Conservation (phyloP, 1,140 invertebrate species). For the Calliopsis andreniformis region DNA sequence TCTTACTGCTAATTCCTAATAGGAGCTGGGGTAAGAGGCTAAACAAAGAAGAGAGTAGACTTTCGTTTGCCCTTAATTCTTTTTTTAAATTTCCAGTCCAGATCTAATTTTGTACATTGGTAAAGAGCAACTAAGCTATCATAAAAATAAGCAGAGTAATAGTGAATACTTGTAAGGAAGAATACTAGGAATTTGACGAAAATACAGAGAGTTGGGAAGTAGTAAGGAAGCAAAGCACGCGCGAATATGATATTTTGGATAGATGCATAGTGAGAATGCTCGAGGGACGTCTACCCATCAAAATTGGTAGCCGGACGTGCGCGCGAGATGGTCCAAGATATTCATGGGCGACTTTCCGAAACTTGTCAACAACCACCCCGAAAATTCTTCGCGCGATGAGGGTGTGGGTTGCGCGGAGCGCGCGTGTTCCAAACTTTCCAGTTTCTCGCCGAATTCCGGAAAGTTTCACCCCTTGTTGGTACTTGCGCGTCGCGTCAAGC, state of each 20-base stretch:
- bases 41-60: no score
- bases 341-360: constrained; percentile 55
- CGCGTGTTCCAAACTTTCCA: constrained; percentile 45
- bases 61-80: no score
- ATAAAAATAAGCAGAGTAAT: no score
- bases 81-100: no score
- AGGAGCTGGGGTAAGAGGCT: no score
- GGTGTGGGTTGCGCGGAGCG: background rate
- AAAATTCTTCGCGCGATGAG: constrained; percentile 35
- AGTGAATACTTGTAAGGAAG: no score
- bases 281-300: constrained; percentile 7
- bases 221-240: background rate
- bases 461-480: constrained; percentile 45
- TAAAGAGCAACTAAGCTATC: no score
- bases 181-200: no score
- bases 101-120: no score
- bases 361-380: constrained; percentile 45
- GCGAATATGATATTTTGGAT: background rate
- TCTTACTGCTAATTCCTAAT: no score
- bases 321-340: constrained; percentile 32
- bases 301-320: constrained; percentile 26
- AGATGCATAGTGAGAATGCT: background rate
- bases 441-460: constrained; percentile 57
- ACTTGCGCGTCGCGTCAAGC: constrained; percentile 31
- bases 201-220: background rate